Evolutionary conservation across 1,140 invertebrate species (phyloP), one percentile per base, ranked within the genome.

Genomic region (Monomorium pharaonis): DNA sequence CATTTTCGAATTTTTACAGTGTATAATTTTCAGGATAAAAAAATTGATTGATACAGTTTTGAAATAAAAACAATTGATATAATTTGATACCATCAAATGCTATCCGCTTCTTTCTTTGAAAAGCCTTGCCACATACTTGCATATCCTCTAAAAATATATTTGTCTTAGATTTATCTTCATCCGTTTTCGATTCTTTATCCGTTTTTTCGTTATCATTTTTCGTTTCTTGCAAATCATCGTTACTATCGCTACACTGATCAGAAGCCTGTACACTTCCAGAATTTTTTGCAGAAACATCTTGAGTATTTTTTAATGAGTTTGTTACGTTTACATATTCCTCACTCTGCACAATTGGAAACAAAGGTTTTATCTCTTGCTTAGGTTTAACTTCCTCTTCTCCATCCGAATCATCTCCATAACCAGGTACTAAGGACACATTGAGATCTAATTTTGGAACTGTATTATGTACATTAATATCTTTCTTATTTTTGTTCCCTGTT

Each of bases 391-490:
- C 95, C 10, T 96, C 94, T 42, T 96, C 96, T 42, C 91, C 91
- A n/a, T 96, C 96, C 5, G 95, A 96, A 84, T 96, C 95, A 84
- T 95, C 95, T 9, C 95, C 96, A 72, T 96, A 96, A 60, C 96
- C 95, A 42, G 96, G 95, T n/a, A 96, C 95, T 44, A 96, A 90
- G 0, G 96, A 96, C 74, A 96, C 94, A 49, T 95, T 94, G 0
- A 91, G 21, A 63, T 91, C 87, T 51, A 86, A 56, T 51, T 87
- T 65, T 4, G 65, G 42, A 3, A 85, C 14, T n/a, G 3, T 3
- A 2, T 24, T 65, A 4, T 80, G 54, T 42, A 67, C 54, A 18
- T 21, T 85, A 60, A 6, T 30, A 18, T 42, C 69, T 24, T 88
- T 88, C 10, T 7, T 85, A 60, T 16, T 67, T n/a, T 42, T 77